phyloP scores from a whole-genome alignment of 2,113 vertebrate species.

The Accipiter cooperii region DNA sequence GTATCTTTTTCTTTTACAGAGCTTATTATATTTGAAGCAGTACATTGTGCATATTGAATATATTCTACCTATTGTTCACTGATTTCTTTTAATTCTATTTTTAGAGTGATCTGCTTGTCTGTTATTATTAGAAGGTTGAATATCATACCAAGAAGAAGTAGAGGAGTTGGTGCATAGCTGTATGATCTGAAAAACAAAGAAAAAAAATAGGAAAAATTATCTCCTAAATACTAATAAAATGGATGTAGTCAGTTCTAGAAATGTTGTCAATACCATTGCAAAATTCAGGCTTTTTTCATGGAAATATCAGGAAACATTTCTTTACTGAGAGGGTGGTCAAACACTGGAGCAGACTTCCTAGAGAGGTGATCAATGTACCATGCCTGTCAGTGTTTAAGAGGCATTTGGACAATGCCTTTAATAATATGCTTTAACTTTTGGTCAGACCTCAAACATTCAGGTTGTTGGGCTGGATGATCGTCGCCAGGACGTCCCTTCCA shows the following conservation, averaged over 20 bases:
- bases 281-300: not conserved
- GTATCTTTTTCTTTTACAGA: not conserved
- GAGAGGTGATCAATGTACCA: too few relatives aligned
- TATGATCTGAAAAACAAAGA: not conserved
- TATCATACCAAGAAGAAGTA: not conserved
- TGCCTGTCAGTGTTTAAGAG: not conserved
- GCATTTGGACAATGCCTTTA: not conserved
- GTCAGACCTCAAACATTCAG: not conserved
- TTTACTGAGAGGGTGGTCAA: not conserved
- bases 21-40: not conserved
- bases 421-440: not conserved
- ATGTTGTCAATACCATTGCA: not conserved
- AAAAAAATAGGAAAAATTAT: not conserved
- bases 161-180: not conserved
- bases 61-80: not conserved
- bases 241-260: not conserved
- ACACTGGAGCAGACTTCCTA: not conserved
- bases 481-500: not conserved
- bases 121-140: not conserved
- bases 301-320: not conserved
- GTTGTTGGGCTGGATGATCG: not conserved
- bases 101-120: not conserved
- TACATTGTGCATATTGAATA: not conserved
- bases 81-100: not conserved
- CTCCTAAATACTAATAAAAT: not conserved